Conservation (phyloP, 2,113 vertebrate genomes). For the Catagonus wagneri region DNA sequence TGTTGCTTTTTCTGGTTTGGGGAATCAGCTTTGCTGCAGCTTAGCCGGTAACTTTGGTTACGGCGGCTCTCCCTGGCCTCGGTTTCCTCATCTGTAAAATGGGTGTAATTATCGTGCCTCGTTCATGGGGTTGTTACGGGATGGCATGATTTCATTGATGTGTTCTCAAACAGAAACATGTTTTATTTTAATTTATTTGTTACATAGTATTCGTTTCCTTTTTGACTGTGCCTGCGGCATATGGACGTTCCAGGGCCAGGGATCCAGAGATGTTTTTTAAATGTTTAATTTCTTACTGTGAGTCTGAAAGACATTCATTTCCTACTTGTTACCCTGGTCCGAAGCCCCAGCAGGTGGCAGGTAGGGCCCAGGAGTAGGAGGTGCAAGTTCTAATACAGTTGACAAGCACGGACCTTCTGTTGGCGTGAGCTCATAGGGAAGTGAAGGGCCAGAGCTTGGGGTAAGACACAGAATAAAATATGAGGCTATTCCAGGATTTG, state of each 20-base stretch:
- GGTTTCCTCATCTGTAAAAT: too few species aligned
- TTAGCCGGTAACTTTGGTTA: neutral
- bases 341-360: neutral
- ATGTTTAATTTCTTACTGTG: neutral
- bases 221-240: too few species aligned
- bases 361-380: neutral
- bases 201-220: too few species aligned
- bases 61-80: too few species aligned
- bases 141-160: neutral
- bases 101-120: too few species aligned
- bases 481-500: neutral
- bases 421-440: neutral
- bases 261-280: too few species aligned
- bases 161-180: neutral
- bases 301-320: conserved; percentile 53
- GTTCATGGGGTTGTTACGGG: neutral
- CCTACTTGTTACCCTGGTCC: neutral
- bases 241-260: too few species aligned
- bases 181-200: neutral
- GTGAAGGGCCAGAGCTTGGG: neutral
- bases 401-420: neutral
- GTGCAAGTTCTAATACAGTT: neutral
- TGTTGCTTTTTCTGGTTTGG: neutral
- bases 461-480: neutral
- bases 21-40: neutral